Conservation (phyloP, 2,113 vertebrate species). For the Ophiodon elongatus region DNA sequence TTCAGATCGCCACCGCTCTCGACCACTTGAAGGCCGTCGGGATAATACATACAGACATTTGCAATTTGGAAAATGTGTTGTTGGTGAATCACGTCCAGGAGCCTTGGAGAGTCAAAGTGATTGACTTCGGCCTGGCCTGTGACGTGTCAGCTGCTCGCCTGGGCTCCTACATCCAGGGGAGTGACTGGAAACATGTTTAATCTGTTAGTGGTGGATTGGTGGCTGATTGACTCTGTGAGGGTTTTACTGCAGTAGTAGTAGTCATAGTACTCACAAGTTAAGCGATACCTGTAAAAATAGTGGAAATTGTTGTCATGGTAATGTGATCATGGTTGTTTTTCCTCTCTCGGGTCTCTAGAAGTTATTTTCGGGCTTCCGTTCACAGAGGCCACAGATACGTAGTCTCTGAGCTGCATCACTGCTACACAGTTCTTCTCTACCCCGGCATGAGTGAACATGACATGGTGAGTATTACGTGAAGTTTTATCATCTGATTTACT, state of each 20-base stretch:
- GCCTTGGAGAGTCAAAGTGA: constrained; percentile 36
- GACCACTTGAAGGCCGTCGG: neutral
- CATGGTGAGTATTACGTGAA: neutral
- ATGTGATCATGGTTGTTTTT: neutral
- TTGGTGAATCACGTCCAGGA: constrained; percentile 17
- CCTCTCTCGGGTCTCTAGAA: constrained; percentile 32
- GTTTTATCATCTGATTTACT: neutral
- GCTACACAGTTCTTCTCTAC: no score
- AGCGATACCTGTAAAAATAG: neutral
- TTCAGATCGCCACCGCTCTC: constrained; percentile 32
- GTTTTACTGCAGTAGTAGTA: neutral
- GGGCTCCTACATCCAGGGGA: neutral
- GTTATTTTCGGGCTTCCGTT: constrained; percentile 2
- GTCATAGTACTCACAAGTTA: neutral
- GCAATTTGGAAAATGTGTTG: constrained; percentile 39
- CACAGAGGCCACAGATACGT: constrained; percentile 42
- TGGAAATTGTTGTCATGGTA: neutral
- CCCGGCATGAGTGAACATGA: constrained; percentile 3
- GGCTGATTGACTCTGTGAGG: neutral
- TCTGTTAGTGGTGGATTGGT: neutral
- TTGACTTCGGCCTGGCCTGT: constrained; percentile 40
- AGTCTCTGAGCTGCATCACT: constrained; percentile 30
- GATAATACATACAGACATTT: constrained; percentile 30
- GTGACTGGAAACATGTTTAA: neutral
- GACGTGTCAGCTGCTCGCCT: neutral